phyloP scores from a whole-genome alignment of 2,113 vertebrate species.

The Rana temporaria region DNA sequence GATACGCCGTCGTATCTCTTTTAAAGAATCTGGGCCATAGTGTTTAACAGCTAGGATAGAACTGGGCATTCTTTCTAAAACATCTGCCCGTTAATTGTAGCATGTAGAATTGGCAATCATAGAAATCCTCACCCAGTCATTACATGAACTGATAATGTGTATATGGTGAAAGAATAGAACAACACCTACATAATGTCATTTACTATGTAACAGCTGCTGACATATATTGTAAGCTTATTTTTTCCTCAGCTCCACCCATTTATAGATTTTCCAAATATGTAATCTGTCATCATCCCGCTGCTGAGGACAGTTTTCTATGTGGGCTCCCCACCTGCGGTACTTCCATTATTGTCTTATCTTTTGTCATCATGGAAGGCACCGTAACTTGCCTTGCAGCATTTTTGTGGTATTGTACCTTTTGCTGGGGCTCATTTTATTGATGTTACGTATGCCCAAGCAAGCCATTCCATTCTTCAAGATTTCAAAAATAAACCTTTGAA shows the following conservation, averaged over 20 bases:
- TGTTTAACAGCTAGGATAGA: too few relatives aligned
- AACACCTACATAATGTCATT: neutral
- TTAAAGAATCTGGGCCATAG: too few relatives aligned
- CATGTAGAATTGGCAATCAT: too few relatives aligned
- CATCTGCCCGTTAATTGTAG: too few relatives aligned
- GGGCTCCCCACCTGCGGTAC: neutral
- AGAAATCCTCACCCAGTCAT: too few relatives aligned
- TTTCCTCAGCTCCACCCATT: neutral
- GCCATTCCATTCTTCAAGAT: too few relatives aligned
- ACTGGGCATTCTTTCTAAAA: too few relatives aligned
- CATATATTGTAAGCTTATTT: neutral
- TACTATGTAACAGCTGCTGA: constrained; percentile 20
- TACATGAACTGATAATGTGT: too few relatives aligned
- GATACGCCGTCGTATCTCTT: too few relatives aligned
- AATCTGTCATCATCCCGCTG: neutral
- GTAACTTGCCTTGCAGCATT: neutral
- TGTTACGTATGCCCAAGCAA: too few relatives aligned
- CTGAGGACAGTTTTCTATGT: neutral
- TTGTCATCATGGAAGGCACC: neutral
- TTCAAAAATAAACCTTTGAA: too few relatives aligned
- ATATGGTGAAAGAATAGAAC: neutral
- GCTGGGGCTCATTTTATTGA: neutral
- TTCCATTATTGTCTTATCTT: constrained; percentile 7
- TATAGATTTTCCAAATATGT: constrained; percentile 12
- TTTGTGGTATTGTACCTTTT: neutral